phyloP scores from a whole-genome alignment of 2,113 vertebrate genomes.

The Crocuta crocuta region DNA sequence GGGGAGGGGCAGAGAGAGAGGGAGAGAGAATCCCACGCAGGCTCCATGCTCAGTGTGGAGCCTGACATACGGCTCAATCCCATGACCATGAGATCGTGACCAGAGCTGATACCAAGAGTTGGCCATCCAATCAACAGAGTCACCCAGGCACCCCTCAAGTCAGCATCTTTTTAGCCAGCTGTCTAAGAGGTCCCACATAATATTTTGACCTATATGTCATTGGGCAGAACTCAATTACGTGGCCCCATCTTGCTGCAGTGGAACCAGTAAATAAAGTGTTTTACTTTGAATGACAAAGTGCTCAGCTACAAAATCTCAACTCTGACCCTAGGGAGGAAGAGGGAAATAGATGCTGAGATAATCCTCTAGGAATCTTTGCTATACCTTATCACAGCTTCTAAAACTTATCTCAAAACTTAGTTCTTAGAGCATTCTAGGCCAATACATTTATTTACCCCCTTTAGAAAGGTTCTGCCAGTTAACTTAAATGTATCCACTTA shows the following conservation, averaged over 20 bases:
- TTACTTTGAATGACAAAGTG: background rate
- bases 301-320: background rate
- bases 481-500: background rate
- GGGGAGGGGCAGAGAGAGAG: background rate
- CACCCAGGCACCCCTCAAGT: background rate
- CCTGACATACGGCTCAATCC: background rate
- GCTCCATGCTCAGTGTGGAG: too few species aligned
- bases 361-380: background rate
- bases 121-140: background rate
- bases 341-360: background rate
- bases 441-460: background rate
- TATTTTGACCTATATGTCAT: background rate
- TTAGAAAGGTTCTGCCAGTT: background rate
- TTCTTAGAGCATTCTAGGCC: background rate
- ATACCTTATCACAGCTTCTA: background rate
- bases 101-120: background rate
- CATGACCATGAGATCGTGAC: background rate
- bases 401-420: background rate
- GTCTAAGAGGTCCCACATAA: background rate
- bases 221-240: background rate
- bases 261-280: background rate
- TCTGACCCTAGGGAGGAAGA: background rate
- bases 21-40: too few species aligned
- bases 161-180: background rate
- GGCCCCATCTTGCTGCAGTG: background rate